Percentiles rank a stretch among this genome's conserved stretches.
phyloP scores from a whole-genome alignment of 1,140 invertebrate genomes.

The Telenomus remus region DNA sequence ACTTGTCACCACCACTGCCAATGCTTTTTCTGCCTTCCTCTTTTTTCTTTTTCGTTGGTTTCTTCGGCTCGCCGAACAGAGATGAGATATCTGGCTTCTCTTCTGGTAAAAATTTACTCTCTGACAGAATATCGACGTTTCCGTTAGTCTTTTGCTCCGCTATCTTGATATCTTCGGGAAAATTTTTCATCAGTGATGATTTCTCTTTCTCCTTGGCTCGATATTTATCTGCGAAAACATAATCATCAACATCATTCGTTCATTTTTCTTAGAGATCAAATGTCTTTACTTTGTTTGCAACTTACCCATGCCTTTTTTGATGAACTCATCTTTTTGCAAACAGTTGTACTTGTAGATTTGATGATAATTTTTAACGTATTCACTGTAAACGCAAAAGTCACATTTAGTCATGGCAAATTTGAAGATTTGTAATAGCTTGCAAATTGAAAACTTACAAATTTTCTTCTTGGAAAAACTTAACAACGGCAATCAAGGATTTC shows the following conservation, averaged over 20 bases:
- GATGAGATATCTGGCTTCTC: slow-evolving; percentile 76
- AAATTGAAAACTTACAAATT: slow-evolving; percentile 80
- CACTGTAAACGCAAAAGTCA: slow-evolving; percentile 78
- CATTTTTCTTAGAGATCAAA: no score
- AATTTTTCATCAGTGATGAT: slow-evolving; percentile 81
- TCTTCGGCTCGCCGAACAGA: slow-evolving; percentile 70
- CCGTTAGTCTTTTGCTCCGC: slow-evolving; percentile 82
- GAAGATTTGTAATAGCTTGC: not conserved
- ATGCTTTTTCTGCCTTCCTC: slow-evolving; percentile 60
- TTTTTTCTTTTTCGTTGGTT: slow-evolving; percentile 67
- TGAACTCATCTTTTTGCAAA: slow-evolving; percentile 85
- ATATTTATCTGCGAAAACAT: slow-evolving; percentile 74
- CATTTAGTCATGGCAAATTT: not conserved
- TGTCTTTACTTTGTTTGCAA: slow-evolving; percentile 50
- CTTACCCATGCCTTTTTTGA: slow-evolving; percentile 86
- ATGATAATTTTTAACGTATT: slow-evolving; percentile 84
- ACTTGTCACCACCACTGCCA: slow-evolving; percentile 55
- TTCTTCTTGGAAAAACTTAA: slow-evolving; percentile 89
- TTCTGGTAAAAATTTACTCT: slow-evolving; percentile 79
- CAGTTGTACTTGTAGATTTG: slow-evolving; percentile 86
- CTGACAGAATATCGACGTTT: slow-evolving; percentile 79
- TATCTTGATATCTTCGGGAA: slow-evolving; percentile 82
- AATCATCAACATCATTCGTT: not conserved
- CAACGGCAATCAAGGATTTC: slow-evolving; percentile 83
- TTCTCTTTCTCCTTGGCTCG: slow-evolving; percentile 77